These are phyloP conservation scores for Mythimna ferrago DNA, from an alignment of 2,888 invertebrate genomes.

Conservation along the genomic window DNA sequence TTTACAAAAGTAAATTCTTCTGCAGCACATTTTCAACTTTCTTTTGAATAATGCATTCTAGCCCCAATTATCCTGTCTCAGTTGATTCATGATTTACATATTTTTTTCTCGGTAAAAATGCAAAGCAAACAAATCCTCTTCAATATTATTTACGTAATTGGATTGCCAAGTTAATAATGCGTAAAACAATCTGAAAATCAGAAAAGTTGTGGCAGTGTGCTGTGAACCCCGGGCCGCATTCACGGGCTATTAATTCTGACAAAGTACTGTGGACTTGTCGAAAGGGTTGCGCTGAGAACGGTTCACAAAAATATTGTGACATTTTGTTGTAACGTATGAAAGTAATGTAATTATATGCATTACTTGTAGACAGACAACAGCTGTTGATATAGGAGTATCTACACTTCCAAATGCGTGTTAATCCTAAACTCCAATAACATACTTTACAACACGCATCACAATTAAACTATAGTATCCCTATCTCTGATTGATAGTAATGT, in stretches of 20 bases:
- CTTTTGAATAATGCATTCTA: slow-evolving; percentile 59
- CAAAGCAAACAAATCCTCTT: slow-evolving; percentile 70
- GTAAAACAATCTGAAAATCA: slow-evolving; percentile 89
- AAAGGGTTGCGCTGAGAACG: slow-evolving; percentile 86
- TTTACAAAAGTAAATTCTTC: slow-evolving; percentile 18
- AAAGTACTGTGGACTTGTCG: slow-evolving; percentile 82
- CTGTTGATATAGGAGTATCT: slow-evolving; percentile 10
- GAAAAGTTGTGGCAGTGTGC: slow-evolving; percentile 81
- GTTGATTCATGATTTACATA: slow-evolving; percentile 55
- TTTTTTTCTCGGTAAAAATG: slow-evolving; percentile 57
- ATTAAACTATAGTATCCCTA: slow-evolving; percentile 57
- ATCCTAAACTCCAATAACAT: slow-evolving; percentile 46
- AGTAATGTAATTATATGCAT: slow-evolving; percentile 55
- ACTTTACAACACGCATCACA: slow-evolving; percentile 60
- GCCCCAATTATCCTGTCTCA: slow-evolving; percentile 52
- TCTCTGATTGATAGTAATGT: slow-evolving; percentile 73
- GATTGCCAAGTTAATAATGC: slow-evolving; percentile 89
- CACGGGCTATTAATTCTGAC: slow-evolving; percentile 89
- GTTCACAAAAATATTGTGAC: slow-evolving; percentile 86
- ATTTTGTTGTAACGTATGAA: slow-evolving; percentile 66
- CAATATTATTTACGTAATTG: slow-evolving; percentile 87
- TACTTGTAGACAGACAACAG: slow-evolving; percentile 34
- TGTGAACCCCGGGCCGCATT: slow-evolving; percentile 78
- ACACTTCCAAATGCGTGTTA: slow-evolving; percentile 13
- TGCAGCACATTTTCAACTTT: slow-evolving; percentile 28